Base-by-base conservation (phyloP, 35 echinoderm and acorn worm species). In the Strongylocentrotus purpuratus region DNA sequence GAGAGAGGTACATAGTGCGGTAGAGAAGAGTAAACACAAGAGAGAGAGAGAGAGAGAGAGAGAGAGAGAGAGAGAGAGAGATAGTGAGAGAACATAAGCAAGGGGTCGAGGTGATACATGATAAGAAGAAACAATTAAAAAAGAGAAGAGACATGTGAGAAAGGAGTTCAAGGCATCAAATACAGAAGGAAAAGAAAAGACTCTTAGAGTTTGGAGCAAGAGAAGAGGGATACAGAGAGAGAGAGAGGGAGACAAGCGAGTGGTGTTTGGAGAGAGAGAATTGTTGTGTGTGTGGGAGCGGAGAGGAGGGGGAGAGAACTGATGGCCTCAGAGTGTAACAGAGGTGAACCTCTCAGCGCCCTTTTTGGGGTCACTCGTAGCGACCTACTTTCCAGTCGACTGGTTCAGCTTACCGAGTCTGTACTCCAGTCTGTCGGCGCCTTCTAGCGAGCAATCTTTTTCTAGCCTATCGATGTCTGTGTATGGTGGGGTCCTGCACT, bases 401-500 rank as follows among this genome's bases (percentile, higher is more conserved):
- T 22, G 65, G 65, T 78, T 78, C 25, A 28, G 4, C 20, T 78
- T 78, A 28, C 65, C 65, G 0, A 28, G 10, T 15, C 50, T 9
- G 1, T 12, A 55, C 50, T 55, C 1, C 15, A 55, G 50, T 78
- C 65, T 78, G 65, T 78, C 65, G 20, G 4, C 65, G 65, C 22
- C 18, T 78, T 78, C 65, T 78, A 61, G 47, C 20, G 28, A 65
- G 6, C 33, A 33, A 61, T 94, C 58, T 33, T 94, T 33, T 65
- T 61, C 52, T 60, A 61, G 70, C 92, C 92, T 46, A 61, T 94
- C 18, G 12, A 65, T 61, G 15, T 94, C 58, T 94, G 35, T 13
- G 58, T 31, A 28, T 35, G 25, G 33, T 46, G 46, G 46, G 33
- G 58, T 94, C 9, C 10, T 33, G 70, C 58, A 65, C 52, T 61